Evolutionary conservation across 2,888 invertebrate genomes (phyloP).

Genomic region (Clepsis dumicolana): DNA sequence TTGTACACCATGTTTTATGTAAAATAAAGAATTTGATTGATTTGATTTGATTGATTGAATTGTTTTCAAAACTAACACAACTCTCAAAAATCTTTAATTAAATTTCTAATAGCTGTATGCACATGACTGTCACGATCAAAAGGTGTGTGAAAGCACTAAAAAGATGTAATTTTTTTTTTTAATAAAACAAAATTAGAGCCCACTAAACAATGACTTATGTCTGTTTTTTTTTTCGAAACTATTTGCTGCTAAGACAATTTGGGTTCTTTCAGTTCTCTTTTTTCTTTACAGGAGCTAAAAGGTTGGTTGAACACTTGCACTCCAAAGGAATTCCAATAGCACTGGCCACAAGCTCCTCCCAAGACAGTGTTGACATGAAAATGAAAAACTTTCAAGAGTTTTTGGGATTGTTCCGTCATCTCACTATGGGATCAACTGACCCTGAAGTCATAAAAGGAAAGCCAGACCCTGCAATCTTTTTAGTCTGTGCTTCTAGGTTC

Average conservation of each 20-base stretch:
- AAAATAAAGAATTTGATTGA: no score
- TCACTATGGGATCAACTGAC: slow-evolving; percentile 93
- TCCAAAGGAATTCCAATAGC: slow-evolving; percentile 92
- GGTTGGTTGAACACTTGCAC: slow-evolving; percentile 91
- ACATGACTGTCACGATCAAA: neutral
- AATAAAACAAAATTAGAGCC: no score
- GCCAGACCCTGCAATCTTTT: slow-evolving; percentile 95
- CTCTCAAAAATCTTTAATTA: neutral
- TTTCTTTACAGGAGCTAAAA: slow-evolving; percentile 89
- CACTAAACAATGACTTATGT: no score
- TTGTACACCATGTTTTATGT: no score
- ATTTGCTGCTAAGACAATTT: neutral
- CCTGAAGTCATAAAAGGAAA: slow-evolving; percentile 94
- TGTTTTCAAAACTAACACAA: neutral
- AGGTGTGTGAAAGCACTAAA: neutral
- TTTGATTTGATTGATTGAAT: no score
- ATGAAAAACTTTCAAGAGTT: slow-evolving; percentile 88
- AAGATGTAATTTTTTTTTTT: no score
- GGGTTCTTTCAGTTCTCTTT: slow-evolving; percentile 12
- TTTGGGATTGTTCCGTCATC: slow-evolving; percentile 89
- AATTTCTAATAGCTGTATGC: neutral
- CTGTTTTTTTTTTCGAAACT: no score
- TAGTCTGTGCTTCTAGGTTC: slow-evolving; percentile 92
- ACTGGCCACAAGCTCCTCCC: slow-evolving; percentile 94
- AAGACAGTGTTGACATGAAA: slow-evolving; percentile 90